Evolutionary conservation across 2,797 vertebrate genomes (phyloP).

Genomic region (Monodelphis domestica): DNA sequence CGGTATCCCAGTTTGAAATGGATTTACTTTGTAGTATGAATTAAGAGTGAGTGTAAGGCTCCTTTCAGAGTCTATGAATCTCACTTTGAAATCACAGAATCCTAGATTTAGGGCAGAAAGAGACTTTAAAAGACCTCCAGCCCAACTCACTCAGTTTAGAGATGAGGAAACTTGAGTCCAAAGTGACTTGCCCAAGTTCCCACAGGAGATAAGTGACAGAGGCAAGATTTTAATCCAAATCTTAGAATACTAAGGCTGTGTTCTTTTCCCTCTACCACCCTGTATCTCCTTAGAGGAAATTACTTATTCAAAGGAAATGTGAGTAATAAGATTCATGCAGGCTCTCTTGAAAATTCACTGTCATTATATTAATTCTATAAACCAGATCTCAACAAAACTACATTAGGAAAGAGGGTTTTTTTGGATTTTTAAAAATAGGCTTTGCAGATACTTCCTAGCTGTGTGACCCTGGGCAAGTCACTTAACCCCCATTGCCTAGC

Average conservation of each 20-base stretch:
- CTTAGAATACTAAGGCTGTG: not conserved
- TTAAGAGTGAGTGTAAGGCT: not conserved
- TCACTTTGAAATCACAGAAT: not conserved
- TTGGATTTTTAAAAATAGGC: constrained; percentile 14
- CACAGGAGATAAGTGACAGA: not conserved
- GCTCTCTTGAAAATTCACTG: constrained; percentile 50
- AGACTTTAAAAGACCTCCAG: not conserved
- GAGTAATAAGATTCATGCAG: constrained; percentile 37
- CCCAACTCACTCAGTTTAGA: not conserved
- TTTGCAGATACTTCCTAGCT: too few species aligned
- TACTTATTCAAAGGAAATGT: constrained; percentile 43
- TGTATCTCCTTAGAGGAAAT: constrained; percentile 23
- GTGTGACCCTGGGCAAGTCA: too few species aligned
- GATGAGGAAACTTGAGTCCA: not conserved
- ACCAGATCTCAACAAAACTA: constrained; percentile 41
- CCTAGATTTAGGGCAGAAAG: not conserved
- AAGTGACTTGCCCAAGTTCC: not conserved
- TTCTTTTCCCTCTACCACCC: not conserved
- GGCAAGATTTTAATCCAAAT: not conserved
- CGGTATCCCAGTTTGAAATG: not conserved
- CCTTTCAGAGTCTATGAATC: constrained; percentile 37
- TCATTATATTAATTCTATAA: constrained; percentile 32
- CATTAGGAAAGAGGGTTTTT: constrained; percentile 50
- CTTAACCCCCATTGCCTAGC: too few species aligned
- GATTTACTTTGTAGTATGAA: not conserved